phyloP scores from a whole-genome alignment of 64 coral and sea anemone species.

The Stichodactyla mertensii region DNA sequence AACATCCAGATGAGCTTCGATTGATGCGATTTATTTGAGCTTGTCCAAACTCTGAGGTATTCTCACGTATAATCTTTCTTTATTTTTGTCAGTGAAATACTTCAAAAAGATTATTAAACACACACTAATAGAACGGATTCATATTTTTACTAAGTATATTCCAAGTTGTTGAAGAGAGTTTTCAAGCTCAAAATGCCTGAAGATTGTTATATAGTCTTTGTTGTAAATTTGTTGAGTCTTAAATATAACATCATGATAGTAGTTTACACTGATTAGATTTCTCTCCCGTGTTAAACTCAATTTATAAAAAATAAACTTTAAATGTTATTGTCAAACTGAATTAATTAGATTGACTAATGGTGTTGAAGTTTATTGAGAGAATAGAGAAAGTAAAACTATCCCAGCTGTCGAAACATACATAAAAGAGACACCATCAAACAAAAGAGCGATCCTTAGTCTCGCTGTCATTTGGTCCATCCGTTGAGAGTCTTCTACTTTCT shows the following conservation, averaged over 20 bases:
- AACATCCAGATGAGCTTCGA: too few relatives aligned
- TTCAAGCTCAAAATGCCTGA: background rate
- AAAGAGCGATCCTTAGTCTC: background rate
- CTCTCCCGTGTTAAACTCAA: background rate
- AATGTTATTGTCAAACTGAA: background rate
- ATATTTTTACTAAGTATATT: too few relatives aligned
- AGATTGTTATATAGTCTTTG: background rate
- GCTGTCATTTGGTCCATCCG: slow-evolving; percentile 6
- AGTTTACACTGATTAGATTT: background rate
- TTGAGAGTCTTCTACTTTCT: background rate
- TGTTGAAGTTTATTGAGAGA: background rate
- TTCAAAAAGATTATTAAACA: too few relatives aligned
- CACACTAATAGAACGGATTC: too few relatives aligned
- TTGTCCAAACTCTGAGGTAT: background rate
- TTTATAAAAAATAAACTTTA: background rate
- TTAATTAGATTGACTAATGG: background rate
- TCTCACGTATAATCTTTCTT: background rate
- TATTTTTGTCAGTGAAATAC: too few relatives aligned
- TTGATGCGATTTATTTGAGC: too few relatives aligned
- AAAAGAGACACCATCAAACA: background rate
- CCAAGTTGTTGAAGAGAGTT: too few relatives aligned
- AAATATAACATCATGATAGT: background rate
- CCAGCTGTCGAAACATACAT: background rate
- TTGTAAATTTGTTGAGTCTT: background rate
- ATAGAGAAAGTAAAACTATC: background rate